Percentiles rank a stretch among this genome's conserved stretches.
Evolutionary conservation across 2,113 vertebrate species (phyloP).

Genomic region (Clarias magur): DNA sequence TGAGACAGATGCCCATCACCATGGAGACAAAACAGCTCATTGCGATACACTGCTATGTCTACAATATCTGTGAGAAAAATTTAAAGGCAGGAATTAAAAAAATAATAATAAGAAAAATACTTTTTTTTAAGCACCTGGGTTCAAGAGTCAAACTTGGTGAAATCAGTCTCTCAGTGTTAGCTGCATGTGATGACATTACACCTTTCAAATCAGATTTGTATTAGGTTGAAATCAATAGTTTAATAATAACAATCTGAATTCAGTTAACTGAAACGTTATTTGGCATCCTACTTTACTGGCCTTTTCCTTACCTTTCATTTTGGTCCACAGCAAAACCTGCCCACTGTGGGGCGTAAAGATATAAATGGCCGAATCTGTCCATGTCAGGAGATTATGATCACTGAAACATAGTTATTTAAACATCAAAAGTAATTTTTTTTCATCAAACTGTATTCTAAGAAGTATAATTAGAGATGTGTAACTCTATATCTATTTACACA

Average conservation of each 20-base stretch:
- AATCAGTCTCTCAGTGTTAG: neutral
- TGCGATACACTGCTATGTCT: constrained; percentile 84
- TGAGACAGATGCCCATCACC: constrained; percentile 84
- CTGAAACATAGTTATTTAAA: constrained; percentile 63
- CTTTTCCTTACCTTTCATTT: constrained; percentile 81
- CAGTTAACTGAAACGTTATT: neutral
- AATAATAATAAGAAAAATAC: neutral
- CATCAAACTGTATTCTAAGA: neutral
- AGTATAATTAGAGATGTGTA: neutral
- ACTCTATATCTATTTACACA: neutral
- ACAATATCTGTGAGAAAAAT: constrained; percentile 75
- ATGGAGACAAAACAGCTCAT: constrained; percentile 90
- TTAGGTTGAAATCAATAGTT: neutral
- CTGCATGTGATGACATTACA: neutral
- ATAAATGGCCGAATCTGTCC: constrained; percentile 92
- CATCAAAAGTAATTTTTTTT: neutral
- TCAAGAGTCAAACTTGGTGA: neutral
- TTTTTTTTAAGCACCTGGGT: neutral
- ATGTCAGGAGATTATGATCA: constrained; percentile 89
- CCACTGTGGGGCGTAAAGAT: constrained; percentile 90
- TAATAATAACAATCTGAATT: neutral
- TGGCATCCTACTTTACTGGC: neutral
- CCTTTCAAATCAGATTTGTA: neutral
- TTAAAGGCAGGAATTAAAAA: neutral
- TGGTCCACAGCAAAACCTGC: constrained; percentile 94